Evolutionary conservation across 2,113 vertebrate species (phyloP).

Genomic region (Chloebia gouldiae): DNA sequence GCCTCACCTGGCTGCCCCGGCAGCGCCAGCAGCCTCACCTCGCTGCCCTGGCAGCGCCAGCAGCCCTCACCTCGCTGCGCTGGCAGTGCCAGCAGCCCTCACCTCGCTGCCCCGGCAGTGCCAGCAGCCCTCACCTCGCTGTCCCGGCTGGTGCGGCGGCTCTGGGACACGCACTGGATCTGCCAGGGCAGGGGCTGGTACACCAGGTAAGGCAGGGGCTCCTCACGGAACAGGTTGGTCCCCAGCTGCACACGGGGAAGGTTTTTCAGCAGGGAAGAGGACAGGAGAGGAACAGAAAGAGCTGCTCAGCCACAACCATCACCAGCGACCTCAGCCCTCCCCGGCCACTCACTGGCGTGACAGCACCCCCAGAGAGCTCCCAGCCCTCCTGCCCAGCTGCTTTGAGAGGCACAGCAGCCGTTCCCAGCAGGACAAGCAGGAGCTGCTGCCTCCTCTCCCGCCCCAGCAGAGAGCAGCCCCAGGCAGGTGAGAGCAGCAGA

Average conservation of each 20-base stretch:
- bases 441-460: background rate
- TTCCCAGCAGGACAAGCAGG: background rate
- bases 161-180: conserved; percentile 82
- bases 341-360: background rate
- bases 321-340: fast-evolving
- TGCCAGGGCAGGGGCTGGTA: conserved; percentile 88
- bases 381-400: background rate
- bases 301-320: fast-evolving
- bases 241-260: conserved; percentile 65
- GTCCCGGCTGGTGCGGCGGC: conserved; percentile 77
- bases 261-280: background rate
- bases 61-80: conserved; percentile 68
- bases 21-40: background rate
- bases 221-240: conserved; percentile 63
- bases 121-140: conserved; percentile 58
- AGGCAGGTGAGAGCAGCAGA: background rate
- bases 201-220: conserved; percentile 80
- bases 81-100: conserved; percentile 34
- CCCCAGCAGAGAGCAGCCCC: background rate
- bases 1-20: background rate
- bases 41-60: background rate
- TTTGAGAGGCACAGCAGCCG: background rate
- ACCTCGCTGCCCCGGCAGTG: background rate
- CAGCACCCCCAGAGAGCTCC: fast-evolving
- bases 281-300: background rate